Evolutionary conservation across 2,113 vertebrate genomes (phyloP), one percentile per base, ranked within the genome.

Genomic region (Thoracochromis brauschi): DNA sequence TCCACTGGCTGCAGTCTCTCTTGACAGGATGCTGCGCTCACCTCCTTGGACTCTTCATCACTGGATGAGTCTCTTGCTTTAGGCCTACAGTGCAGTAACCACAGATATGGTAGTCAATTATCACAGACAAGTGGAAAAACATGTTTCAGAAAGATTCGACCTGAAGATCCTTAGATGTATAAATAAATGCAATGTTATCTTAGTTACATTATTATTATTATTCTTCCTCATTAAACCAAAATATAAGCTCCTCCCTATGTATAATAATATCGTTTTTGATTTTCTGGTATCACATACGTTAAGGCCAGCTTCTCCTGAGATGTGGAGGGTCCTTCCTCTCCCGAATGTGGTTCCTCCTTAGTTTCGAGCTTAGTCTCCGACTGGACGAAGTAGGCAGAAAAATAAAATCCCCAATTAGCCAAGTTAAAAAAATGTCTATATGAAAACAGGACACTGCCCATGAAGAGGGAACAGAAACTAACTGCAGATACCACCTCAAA

Each of bases 311-410:
- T 95, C 85, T 96, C 95, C 80, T 94, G 92, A 57, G 93, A 85
- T 8, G 92, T 81, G 33, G 95, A 93, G 58, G 95, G 65, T 49
- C 90, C 92, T 57, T 94, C 96, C 47, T 95, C 93, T 57, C 95
- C 95, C 38, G 93, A 81, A 12, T 95, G 97, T 0, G 92, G 94
- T 87, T 98, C 97, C 84, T 98, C 98, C 16, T 96, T 96, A 84
- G 97, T 97, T 86, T 99, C 97, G 82, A 97, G 96, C 93, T 99
- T 99, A 42, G 97, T 85, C 84, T 98, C 98, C 5, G 97, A 97
- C 95, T 98, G 91, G 88, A 96, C 3, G 85, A 89, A 13, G 87
- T 38, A 80, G 9, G 19, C 53, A 78, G 38, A 65, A 58, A 63
- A 35, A 73, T 80, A 38, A 79, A 60, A 60, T 73, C 2, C 9